These are phyloP conservation scores for Lacerta agilis DNA, from an alignment of 2,797 vertebrate genomes.

Conservation along the genomic window DNA sequence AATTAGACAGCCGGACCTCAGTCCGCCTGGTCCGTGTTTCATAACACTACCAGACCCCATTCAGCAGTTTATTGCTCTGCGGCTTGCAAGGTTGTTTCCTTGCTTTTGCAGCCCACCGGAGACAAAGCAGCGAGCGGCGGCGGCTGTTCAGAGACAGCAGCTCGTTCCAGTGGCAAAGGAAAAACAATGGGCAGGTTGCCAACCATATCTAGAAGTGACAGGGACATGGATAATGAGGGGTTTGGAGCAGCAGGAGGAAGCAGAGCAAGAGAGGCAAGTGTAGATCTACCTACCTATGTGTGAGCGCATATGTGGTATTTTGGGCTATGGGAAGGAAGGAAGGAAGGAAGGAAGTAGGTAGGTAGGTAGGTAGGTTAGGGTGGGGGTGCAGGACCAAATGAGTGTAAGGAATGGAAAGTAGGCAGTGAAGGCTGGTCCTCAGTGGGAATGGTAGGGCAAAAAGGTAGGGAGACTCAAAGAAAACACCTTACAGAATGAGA, in stretches of 20 bases:
- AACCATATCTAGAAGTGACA: background rate
- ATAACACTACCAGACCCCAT: constrained; percentile 52
- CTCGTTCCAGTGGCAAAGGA: background rate
- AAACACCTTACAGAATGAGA: too few relatives aligned
- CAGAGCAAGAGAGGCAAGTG: background rate
- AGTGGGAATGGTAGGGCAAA: too few relatives aligned
- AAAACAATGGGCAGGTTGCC: background rate
- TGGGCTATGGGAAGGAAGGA: background rate
- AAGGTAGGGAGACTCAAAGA: too few relatives aligned
- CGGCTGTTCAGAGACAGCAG: background rate
- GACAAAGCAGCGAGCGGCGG: background rate
- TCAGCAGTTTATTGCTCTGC: constrained; percentile 66
- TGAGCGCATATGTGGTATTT: background rate
- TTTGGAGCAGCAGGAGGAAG: background rate
- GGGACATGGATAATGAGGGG: background rate
- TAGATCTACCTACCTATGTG: background rate
- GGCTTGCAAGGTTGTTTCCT: constrained; percentile 52
- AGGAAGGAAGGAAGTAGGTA: too few relatives aligned
- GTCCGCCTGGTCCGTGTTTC: constrained; percentile 64
- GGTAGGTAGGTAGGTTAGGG: too few relatives aligned
- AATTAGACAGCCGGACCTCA: constrained; percentile 67
- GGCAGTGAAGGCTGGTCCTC: too few relatives aligned
- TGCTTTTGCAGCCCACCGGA: constrained; percentile 15
- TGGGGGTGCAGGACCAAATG: too few relatives aligned
- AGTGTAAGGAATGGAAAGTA: too few relatives aligned